Evolutionary conservation across 1,140 invertebrate species (phyloP).

Genomic region (Antheraea mylitta): DNA sequence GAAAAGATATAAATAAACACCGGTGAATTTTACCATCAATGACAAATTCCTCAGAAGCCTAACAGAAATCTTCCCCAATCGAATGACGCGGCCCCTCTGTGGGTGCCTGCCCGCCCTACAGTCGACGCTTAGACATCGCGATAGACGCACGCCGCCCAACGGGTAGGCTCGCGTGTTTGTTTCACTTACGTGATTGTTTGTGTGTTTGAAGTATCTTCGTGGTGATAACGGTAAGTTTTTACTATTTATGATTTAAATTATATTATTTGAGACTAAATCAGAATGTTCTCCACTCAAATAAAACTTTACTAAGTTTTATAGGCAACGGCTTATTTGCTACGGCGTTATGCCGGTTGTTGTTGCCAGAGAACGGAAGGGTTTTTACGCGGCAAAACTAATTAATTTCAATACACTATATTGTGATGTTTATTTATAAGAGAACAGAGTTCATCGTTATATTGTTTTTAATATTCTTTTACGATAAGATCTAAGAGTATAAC

Average conservation of each 20-base stretch:
- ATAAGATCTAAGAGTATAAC: no score
- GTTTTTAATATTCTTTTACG: not conserved
- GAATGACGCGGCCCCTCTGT: not conserved
- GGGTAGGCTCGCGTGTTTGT: slow-evolving; percentile 37
- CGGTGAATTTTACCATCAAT: not conserved
- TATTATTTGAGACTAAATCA: not conserved
- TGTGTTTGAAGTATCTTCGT: slow-evolving; percentile 16
- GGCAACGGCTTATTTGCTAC: not conserved
- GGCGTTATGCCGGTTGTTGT: not conserved
- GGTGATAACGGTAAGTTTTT: slow-evolving; percentile 1
- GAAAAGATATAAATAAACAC: not conserved
- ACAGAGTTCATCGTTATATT: not conserved
- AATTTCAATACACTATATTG: not conserved
- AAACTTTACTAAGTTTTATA: not conserved
- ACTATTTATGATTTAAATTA: not conserved
- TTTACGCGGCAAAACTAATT: not conserved
- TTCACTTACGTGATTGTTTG: slow-evolving; percentile 36
- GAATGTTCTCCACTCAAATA: not conserved
- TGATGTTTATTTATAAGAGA: not conserved
- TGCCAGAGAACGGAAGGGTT: not conserved
- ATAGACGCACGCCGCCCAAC: slow-evolving; percentile 40
- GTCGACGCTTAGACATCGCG: slow-evolving; percentile 39
- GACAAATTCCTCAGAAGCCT: slow-evolving; percentile 6
- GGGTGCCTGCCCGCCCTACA: slow-evolving; percentile 44
- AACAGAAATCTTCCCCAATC: slow-evolving; percentile 1